Evolutionary conservation across 2,113 vertebrate species (phyloP), one percentile per base, ranked within the genome.

Genomic region (Bothrops jararaca): DNA sequence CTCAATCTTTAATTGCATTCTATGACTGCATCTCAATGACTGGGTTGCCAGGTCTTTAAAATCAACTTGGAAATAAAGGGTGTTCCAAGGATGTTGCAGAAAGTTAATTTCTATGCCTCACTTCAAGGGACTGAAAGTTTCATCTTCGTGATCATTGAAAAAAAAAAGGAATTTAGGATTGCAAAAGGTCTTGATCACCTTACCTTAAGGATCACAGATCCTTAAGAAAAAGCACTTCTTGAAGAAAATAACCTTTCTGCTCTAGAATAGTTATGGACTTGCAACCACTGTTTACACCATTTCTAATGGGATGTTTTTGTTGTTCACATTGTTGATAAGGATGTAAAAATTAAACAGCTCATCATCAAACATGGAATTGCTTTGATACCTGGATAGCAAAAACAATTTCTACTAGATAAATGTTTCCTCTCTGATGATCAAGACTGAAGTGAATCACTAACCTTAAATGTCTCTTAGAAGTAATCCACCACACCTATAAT

Each of bases 361-460:
- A 45, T 85, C 11, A 86, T 48, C 60, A 29, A 50, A 52, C 34
- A n/a, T 39, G 1, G 15, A n/a, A 87, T 39, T 8, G 11, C 56
- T 60, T 52, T 60, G 29, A 15, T 60, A 52, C 48, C n/a, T 26
- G 85, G 34, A 87, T 24, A 3, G 29, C 23, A 1, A 50, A 86
- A 86, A 15, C 91, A 90, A 88, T 89, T 52, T 56, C 42, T 8
- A 45, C 86, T 42, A 85, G 20, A 91, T 53, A 0, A 86, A 57
- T 15, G 53, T 53, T 86, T 15, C 11, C 42, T 94, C 88, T 91
- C 85, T 11, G n/a, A 26, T 57, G 86, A 0, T 42, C 34, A 90
- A 92, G 45, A 69, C 91, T 93, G 93, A 92, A 85, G 91, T 87
- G 90, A 93, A 90, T 20, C 92, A 50, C 24, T 4, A 20, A 91